A percentile compares a stretch with the other conserved stretches of the same genome.
phyloP scores from a whole-genome alignment of 2,888 invertebrate genomes.

The Chymomyza amoena region DNA sequence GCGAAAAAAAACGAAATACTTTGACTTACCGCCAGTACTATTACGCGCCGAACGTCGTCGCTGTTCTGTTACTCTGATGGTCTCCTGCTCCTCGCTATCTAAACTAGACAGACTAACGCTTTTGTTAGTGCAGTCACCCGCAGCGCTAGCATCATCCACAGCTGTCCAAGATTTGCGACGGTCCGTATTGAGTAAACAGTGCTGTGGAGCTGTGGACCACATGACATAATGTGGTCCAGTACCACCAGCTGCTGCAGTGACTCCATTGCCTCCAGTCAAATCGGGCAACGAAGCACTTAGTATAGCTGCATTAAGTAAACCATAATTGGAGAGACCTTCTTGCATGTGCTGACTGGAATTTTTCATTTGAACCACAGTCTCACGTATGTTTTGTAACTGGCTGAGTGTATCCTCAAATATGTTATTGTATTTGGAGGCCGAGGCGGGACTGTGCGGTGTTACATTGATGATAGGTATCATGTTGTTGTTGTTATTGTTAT shows the following conservation, averaged over 20 bases:
- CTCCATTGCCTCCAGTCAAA: slow-evolving; percentile 63
- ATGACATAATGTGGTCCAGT: slow-evolving; percentile 53
- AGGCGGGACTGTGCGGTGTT: slow-evolving; percentile 91
- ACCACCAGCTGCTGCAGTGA: slow-evolving; percentile 46
- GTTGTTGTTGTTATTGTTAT: slow-evolving; percentile 63
- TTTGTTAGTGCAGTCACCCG: slow-evolving; percentile 80
- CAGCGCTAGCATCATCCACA: slow-evolving; percentile 84
- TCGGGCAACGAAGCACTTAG: slow-evolving; percentile 77
- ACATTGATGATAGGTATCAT: slow-evolving; percentile 92
- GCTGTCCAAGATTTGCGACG: slow-evolving; percentile 92
- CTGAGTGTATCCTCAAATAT: slow-evolving; percentile 80
- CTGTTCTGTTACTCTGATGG: slow-evolving; percentile 80
- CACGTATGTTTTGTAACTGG: slow-evolving; percentile 78
- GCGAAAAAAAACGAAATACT: no score
- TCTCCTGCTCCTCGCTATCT: slow-evolving; percentile 92
- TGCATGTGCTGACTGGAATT: slow-evolving; percentile 76
- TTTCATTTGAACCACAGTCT: slow-evolving; percentile 79
- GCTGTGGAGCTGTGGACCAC: slow-evolving; percentile 76
- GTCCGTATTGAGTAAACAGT: slow-evolving; percentile 76
- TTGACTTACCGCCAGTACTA: slow-evolving; percentile 79
- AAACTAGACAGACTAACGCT: slow-evolving; percentile 87
- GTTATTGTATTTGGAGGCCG: slow-evolving; percentile 85
- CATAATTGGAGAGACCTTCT: slow-evolving; percentile 67
- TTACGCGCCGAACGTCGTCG: slow-evolving; percentile 80
- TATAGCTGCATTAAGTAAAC: slow-evolving; percentile 68